Percentiles rank a stretch among this genome's conserved stretches.
These are phyloP conservation scores for Fregata magnificens DNA, from an alignment of 2,113 vertebrate genomes.

Conservation along the genomic window DNA sequence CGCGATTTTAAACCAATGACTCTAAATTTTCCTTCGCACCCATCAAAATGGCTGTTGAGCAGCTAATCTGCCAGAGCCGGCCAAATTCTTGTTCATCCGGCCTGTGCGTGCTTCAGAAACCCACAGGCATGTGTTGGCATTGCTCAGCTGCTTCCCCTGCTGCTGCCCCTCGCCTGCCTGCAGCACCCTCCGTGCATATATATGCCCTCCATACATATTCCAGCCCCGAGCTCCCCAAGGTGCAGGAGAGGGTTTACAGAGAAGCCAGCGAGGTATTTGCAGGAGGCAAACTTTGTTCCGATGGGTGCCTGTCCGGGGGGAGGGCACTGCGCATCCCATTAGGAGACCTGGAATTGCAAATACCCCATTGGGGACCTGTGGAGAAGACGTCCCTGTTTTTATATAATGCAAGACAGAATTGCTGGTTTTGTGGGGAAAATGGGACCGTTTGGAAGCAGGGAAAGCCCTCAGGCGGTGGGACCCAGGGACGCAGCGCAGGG, in stretches of 20 bases:
- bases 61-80: background rate
- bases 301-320: rapidly evolving
- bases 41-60: background rate
- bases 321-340: rapidly evolving
- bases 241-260: background rate
- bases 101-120: background rate
- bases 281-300: background rate
- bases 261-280: background rate
- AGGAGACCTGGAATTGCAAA: background rate
- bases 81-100: background rate
- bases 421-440: rapidly evolving
- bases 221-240: background rate
- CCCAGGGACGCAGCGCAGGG: rapidly evolving
- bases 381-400: rapidly evolving
- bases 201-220: rapidly evolving
- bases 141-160: background rate
- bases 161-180: background rate
- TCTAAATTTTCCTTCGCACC: background rate
- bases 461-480: background rate
- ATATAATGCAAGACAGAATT: rapidly evolving
- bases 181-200: background rate
- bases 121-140: background rate
- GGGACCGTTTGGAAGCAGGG: background rate
- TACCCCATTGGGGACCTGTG: rapidly evolving
- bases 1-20: background rate